Conservation (phyloP, 2,797 vertebrate genomes). For the Platyrinchus mystaceus region DNA sequence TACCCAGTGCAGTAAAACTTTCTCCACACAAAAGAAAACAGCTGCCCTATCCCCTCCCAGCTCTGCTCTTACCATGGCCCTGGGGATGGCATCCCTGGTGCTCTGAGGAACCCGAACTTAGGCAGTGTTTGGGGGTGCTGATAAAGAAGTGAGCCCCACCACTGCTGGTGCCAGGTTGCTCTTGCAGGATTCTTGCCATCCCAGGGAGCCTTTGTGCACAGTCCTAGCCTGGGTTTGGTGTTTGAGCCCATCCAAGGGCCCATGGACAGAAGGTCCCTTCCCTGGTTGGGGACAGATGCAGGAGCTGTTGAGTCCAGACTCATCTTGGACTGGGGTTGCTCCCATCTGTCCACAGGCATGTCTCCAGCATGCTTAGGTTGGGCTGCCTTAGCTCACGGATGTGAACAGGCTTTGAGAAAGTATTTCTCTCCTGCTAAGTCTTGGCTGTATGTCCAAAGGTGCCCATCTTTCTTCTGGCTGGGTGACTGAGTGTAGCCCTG, state of each 20-base stretch:
- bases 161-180: neutral
- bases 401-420: neutral
- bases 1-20: neutral
- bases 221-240: neutral
- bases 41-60: neutral
- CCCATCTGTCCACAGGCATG: neutral
- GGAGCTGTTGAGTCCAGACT: neutral
- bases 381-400: neutral
- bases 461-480: neutral
- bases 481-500: neutral
- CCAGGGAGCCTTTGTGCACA: fast-evolving
- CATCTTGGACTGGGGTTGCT: neutral
- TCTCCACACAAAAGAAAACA: neutral
- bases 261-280: neutral
- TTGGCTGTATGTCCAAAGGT: neutral
- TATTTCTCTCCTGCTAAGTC: neutral
- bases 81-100: neutral
- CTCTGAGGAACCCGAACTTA: fast-evolving
- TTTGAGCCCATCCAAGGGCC: neutral
- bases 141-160: neutral
- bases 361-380: neutral
- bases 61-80: neutral
- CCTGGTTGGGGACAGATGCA: neutral
- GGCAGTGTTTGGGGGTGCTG: neutral
- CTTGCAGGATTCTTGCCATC: neutral